Conservation (phyloP, 2,113 vertebrate genomes). For the Psittacara wagleri region DNA sequence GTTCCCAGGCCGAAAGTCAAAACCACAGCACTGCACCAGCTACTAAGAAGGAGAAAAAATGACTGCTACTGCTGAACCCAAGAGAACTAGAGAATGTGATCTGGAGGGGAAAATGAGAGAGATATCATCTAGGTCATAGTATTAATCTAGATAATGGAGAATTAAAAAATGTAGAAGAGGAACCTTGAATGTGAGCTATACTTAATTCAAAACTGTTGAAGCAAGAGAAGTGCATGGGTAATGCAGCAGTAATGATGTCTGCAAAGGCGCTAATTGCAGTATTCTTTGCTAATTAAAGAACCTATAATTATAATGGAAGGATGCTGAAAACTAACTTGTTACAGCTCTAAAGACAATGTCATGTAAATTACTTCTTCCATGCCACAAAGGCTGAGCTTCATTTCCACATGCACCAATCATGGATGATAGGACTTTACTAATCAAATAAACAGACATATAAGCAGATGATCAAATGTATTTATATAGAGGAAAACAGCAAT, state of each 20-base stretch:
- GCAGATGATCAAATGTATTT: neutral
- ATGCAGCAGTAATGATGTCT: slow-evolving; percentile 42
- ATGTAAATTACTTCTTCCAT: neutral
- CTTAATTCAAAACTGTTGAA: slow-evolving; percentile 60
- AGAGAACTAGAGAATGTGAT: neutral
- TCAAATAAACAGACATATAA: neutral
- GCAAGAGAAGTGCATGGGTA: slow-evolving; percentile 35
- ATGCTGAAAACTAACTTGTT: neutral
- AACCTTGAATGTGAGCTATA: slow-evolving; percentile 56
- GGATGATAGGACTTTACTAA: neutral
- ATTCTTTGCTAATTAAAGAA: slow-evolving; percentile 68
- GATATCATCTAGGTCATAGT: neutral
- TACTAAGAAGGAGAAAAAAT: no score
- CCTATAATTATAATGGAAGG: slow-evolving; percentile 19
- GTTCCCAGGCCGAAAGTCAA: no score
- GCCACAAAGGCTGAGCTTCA: neutral
- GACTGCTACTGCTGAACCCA: no score
- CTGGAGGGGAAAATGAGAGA: neutral
- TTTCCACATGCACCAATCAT: neutral
- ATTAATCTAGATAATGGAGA: slow-evolving; percentile 65
- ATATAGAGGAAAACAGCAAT: neutral
- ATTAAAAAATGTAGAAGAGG: slow-evolving; percentile 39
- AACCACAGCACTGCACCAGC: no score
- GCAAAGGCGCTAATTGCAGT: slow-evolving; percentile 40
- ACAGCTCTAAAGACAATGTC: neutral